A percentile compares a stretch with the other conserved stretches of the same genome.
Evolutionary conservation across 2,888 invertebrate genomes (phyloP).

Genomic region (Drosophila helvetica): DNA sequence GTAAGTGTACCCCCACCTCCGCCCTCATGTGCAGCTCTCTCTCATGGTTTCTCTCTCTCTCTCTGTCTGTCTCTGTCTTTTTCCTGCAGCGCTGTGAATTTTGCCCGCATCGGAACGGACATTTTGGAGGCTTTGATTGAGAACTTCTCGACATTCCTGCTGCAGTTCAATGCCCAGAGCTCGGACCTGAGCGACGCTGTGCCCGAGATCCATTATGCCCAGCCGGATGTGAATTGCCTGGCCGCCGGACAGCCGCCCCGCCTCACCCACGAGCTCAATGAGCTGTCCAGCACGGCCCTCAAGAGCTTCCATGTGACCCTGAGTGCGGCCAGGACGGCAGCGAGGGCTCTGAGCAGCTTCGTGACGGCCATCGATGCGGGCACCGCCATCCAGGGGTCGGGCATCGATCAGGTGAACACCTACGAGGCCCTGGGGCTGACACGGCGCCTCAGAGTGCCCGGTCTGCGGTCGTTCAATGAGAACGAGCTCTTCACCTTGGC

Average conservation of each 20-base stretch:
- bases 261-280: constrained; percentile 57
- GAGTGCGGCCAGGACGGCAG: constrained; percentile 80
- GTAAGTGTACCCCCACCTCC: constrained; percentile 56
- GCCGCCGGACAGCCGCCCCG: constrained; percentile 61
- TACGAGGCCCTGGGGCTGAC: constrained; percentile 79
- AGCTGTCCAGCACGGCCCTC: constrained; percentile 70
- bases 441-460: constrained; percentile 79
- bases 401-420: constrained; percentile 76
- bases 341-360: constrained; percentile 79
- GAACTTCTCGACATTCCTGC: constrained; percentile 76
- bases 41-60: not conserved
- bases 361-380: constrained; percentile 78
- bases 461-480: constrained; percentile 81
- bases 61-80: not conserved
- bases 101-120: constrained; percentile 83
- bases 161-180: constrained; percentile 80
- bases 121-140: constrained; percentile 82
- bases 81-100: constrained; percentile 77
- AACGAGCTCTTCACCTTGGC: constrained; percentile 82
- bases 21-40: not conserved
- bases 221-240: constrained; percentile 74
- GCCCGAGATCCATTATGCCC: constrained; percentile 68
- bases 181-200: constrained; percentile 54
- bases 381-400: constrained; percentile 80
- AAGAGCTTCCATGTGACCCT: constrained; percentile 80